phyloP scores from a whole-genome alignment of 2,113 vertebrate species.

The Thamnophis sirtalis region DNA sequence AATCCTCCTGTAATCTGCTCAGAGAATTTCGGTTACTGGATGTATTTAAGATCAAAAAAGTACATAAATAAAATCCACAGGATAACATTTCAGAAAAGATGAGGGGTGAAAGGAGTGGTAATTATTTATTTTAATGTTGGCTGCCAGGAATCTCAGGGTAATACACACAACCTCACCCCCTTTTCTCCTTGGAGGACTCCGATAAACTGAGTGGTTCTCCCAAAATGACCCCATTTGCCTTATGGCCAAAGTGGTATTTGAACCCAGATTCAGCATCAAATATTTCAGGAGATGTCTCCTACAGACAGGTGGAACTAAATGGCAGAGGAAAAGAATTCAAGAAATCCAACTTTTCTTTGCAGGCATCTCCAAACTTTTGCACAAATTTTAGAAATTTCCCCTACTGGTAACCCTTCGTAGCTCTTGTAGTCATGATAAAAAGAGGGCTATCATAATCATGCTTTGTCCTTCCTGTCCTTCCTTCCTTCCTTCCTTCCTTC shows the following conservation, averaged over 20 bases:
- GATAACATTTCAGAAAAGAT: neutral
- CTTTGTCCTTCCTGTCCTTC: neutral
- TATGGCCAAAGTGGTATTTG: neutral
- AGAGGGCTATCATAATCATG: neutral
- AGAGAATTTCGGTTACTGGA: neutral
- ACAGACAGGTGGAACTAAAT: neutral
- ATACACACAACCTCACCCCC: neutral
- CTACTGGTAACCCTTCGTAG: neutral
- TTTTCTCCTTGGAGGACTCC: neutral
- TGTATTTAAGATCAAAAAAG: neutral
- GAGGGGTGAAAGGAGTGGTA: neutral
- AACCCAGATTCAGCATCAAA: neutral
- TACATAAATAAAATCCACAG: neutral
- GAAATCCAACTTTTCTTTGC: neutral
- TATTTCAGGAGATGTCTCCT: neutral
- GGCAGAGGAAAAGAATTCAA: neutral
- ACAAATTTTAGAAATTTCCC: neutral
- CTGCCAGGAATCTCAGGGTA: neutral
- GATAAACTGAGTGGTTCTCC: neutral
- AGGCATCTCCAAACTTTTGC: too few species aligned
- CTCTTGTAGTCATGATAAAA: neutral
- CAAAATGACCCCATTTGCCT: neutral
- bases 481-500: neutral
- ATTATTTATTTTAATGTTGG: neutral
- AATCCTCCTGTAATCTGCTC: neutral